Percentiles rank a stretch among this genome's conserved stretches.
Conservation (phyloP, 2,113 vertebrate species). For the Heterotis niloticus region DNA sequence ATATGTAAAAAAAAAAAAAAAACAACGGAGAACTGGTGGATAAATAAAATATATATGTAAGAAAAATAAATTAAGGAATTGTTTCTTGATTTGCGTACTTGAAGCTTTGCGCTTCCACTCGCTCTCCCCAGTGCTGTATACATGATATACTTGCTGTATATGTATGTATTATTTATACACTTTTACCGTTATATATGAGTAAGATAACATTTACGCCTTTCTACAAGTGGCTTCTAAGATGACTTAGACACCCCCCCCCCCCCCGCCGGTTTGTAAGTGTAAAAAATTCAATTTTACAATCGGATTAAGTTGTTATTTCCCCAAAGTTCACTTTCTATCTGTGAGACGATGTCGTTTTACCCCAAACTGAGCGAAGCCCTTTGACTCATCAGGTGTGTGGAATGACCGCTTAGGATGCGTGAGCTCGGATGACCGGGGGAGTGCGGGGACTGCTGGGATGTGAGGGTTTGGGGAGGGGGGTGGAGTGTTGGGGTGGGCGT, state of each 20-base stretch:
- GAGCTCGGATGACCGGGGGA: too few species aligned
- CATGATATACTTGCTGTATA: too few species aligned
- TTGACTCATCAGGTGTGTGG: constrained; percentile 18
- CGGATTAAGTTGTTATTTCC: too few species aligned
- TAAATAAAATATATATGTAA: neutral
- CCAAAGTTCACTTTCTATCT: too few species aligned
- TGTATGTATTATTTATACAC: too few species aligned
- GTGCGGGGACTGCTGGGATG: too few species aligned
- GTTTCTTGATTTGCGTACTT: neutral
- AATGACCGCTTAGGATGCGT: constrained; percentile 5
- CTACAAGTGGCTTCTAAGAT: neutral
- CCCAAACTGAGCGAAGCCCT: neutral
- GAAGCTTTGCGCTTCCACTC: neutral
- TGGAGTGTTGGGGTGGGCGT: too few species aligned
- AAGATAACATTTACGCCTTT: too few species aligned
- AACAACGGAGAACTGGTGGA: constrained; percentile 4
- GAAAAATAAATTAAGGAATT: neutral
- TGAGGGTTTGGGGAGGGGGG: too few species aligned
- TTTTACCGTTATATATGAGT: too few species aligned
- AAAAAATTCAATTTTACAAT: too few species aligned
- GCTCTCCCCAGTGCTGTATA: constrained; percentile 27
- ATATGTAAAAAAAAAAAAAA: neutral
- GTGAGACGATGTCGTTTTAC: too few species aligned
- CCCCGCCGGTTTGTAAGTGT: neutral
- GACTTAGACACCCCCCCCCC: neutral